phyloP scores from a whole-genome alignment of 1,140 invertebrate genomes.

The Melanaphis sacchari region DNA sequence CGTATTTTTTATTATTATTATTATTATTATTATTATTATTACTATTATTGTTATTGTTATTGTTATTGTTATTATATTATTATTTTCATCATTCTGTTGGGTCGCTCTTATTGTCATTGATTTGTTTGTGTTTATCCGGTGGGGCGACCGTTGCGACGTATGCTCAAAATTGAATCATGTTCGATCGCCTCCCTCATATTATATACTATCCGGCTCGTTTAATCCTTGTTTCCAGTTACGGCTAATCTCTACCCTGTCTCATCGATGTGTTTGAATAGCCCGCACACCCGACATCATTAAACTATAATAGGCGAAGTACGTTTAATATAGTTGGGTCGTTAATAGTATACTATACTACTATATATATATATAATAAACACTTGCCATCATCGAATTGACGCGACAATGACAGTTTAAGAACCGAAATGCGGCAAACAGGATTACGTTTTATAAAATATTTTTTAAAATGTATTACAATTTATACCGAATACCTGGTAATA shows the following conservation, averaged over 20 bases:
- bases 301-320: not conserved
- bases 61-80: not conserved
- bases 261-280: slow-evolving; percentile 2
- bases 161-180: slow-evolving; percentile 43
- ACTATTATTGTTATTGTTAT: not conserved
- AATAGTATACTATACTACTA: not conserved
- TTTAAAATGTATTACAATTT: no score
- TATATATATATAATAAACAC: not conserved
- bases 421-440: not conserved
- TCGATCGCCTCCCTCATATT: not conserved
- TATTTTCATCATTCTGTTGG: not conserved
- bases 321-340: not conserved
- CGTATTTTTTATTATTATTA: not conserved
- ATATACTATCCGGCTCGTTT: not conserved
- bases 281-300: slow-evolving; percentile 17
- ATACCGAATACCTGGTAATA: no score
- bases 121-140: slow-evolving; percentile 30
- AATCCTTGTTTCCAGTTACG: slow-evolving; percentile 55
- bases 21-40: slow-evolving; percentile 21
- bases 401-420: not conserved
- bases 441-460: not conserved
- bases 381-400: not conserved
- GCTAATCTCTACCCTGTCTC: slow-evolving; percentile 42
- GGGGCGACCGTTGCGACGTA: not conserved
- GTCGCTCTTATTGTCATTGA: slow-evolving; percentile 27